Conservation (phyloP, 2,888 invertebrate species). For the Agriopis marginaria region DNA sequence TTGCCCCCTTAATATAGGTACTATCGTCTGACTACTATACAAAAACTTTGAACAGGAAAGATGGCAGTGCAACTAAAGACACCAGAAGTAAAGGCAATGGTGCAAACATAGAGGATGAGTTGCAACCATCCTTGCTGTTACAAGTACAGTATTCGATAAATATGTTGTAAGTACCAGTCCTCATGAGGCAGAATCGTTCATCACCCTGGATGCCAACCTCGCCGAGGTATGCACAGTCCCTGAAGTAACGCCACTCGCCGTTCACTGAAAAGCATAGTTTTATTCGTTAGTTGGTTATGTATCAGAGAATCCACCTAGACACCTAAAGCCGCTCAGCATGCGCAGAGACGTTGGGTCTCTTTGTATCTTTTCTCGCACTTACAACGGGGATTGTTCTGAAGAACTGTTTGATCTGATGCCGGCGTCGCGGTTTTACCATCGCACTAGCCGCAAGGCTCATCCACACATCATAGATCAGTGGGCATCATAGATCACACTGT, state of each 20-base stretch:
- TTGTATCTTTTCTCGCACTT: too few relatives aligned
- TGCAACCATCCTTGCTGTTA: slow-evolving; percentile 96
- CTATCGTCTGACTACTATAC: background rate
- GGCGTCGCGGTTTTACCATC: too few relatives aligned
- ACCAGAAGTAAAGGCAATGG: slow-evolving; percentile 59
- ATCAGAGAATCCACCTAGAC: background rate
- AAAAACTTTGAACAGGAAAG: slow-evolving; percentile 21
- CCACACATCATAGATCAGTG: too few relatives aligned
- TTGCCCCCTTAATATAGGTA: background rate
- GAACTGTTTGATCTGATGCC: too few relatives aligned
- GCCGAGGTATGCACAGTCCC: slow-evolving; percentile 95
- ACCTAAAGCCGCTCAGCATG: too few relatives aligned
- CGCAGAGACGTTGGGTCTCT: too few relatives aligned
- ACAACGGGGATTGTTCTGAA: too few relatives aligned
- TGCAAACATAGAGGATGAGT: slow-evolving; percentile 84
- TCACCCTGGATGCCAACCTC: slow-evolving; percentile 96
- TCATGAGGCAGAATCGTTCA: slow-evolving; percentile 95
- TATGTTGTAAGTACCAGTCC: slow-evolving; percentile 96
- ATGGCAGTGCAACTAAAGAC: slow-evolving; percentile 6
- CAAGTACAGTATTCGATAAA: slow-evolving; percentile 98
- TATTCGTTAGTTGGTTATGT: too few relatives aligned
- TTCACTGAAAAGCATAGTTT: slow-evolving; percentile 85
- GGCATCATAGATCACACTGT: too few relatives aligned
- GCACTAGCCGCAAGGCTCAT: too few relatives aligned
- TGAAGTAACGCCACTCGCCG: slow-evolving; percentile 95